Evolutionary conservation across 2,113 vertebrate genomes (phyloP), one percentile per base, ranked within the genome.

Genomic region (Embiotoca jacksoni): DNA sequence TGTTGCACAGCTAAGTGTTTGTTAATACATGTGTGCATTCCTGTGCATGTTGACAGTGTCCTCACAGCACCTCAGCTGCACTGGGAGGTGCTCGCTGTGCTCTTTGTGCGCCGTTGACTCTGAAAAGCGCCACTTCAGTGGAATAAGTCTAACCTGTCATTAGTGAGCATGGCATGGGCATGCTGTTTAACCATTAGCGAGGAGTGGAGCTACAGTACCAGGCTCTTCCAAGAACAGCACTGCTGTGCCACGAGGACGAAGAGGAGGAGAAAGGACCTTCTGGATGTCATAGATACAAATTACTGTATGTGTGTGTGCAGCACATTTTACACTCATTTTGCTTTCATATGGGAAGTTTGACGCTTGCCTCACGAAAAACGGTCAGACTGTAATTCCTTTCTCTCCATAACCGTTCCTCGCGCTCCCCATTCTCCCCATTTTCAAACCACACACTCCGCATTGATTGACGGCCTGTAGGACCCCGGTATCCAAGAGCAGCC

Each of bases 131-230:
- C 76, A 89, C 83, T 90, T 90, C 85, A 88, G 82, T 89, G 82
- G 81, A 91, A 91, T 75, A 84, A 88, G 73, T 65, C 82, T 81
- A 90, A 88, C 84, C 92, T 91, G 88, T 93, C 90, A 93, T 94
- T 92, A 92, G 81, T 2, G 49, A 87, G 84, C 88, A 88, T 90
- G 92, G 90, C 91, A 93, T 53, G 81, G 82, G 81, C 87, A 92
- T 80, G 87, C 85, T 89, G 87, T 89, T 90, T 89, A 90, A 91
- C 88, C 90, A 90, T 91, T 88, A 92, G 81, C 6, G 46, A 78
- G 55, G 83, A 88, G 70, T 41, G 73, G 69, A 85, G 84, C 85
- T 80, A 36, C 53, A 78, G 80, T 62, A 36, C 14, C n/a, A 11
- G 7, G 57, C 15, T 32, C 71, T 80, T 88, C 89, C 91, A 91